These are phyloP conservation scores for Microtus ochrogaster DNA, from an alignment of 2,113 vertebrate species.

Conservation along the genomic window DNA sequence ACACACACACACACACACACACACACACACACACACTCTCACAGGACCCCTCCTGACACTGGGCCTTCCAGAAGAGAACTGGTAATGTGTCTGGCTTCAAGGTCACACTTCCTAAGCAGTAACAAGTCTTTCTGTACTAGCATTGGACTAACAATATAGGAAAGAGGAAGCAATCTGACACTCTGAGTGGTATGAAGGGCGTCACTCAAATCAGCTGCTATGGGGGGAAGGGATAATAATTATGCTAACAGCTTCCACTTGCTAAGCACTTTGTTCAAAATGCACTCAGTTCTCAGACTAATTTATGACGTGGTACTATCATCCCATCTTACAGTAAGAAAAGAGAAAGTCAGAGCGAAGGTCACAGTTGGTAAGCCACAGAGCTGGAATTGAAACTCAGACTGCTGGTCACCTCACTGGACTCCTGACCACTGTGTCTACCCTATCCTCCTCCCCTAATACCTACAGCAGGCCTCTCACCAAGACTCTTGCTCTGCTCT, in stretches of 20 bases:
- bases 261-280: neutral
- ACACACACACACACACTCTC: neutral
- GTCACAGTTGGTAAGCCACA: neutral
- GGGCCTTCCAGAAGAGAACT: neutral
- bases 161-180: conserved; percentile 43
- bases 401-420: neutral
- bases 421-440: neutral
- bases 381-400: neutral
- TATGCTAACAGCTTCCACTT: neutral
- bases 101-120: conserved; percentile 33
- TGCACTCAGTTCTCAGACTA: neutral
- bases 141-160: fast-evolving
- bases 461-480: neutral
- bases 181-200: neutral
- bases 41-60: neutral
- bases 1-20: neutral
- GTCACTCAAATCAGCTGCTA: conserved; percentile 13
- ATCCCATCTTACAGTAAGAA: neutral
- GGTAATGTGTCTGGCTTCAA: neutral
- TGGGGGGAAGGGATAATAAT: neutral
- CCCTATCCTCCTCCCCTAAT: fast-evolving
- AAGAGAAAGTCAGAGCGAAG: neutral
- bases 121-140: neutral
- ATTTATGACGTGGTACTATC: neutral
- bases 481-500: neutral